Evolutionary conservation across 2,888 invertebrate genomes (phyloP).

Genomic region (Gibbula magus): DNA sequence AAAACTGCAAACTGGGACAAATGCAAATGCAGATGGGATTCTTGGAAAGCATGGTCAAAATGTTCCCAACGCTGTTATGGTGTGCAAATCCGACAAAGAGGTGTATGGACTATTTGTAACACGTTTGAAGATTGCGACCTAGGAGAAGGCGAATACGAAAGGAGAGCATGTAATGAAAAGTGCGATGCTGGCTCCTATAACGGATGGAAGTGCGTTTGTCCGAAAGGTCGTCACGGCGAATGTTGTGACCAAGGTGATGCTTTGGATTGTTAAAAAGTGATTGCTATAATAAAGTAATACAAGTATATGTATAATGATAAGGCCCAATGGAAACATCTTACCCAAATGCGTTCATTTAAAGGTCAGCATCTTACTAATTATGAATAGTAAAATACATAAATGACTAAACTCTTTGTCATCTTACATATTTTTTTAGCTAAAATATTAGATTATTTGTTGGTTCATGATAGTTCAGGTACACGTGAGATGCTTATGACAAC

Average conservation of each 20-base stretch:
- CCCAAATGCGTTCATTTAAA: no score
- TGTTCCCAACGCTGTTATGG: conserved; percentile 37
- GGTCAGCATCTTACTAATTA: no score
- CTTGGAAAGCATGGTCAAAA: conserved; percentile 39
- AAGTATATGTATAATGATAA: no score
- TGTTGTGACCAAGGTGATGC: conserved; percentile 34
- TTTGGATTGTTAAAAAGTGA: no score
- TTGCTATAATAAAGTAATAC: no score
- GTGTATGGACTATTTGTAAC: conserved; percentile 25
- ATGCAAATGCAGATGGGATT: conserved; percentile 11
- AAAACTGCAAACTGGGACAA: conserved; percentile 23
- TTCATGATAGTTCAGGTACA: no score
- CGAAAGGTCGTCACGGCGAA: conserved; percentile 15
- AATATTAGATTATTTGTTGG: no score
- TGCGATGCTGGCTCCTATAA: conserved; percentile 21
- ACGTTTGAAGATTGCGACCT: conserved; percentile 33
- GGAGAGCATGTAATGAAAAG: conserved; percentile 25
- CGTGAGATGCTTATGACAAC: no score
- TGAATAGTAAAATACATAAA: no score
- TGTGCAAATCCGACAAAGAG: background rate
- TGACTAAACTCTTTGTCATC: no score
- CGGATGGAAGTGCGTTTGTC: conserved; percentile 21
- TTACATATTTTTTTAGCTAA: no score
- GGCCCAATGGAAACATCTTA: no score
- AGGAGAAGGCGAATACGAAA: conserved; percentile 28